Base-by-base conservation (phyloP, 2,113 vertebrate species). In the Collichthys lucidus region DNA sequence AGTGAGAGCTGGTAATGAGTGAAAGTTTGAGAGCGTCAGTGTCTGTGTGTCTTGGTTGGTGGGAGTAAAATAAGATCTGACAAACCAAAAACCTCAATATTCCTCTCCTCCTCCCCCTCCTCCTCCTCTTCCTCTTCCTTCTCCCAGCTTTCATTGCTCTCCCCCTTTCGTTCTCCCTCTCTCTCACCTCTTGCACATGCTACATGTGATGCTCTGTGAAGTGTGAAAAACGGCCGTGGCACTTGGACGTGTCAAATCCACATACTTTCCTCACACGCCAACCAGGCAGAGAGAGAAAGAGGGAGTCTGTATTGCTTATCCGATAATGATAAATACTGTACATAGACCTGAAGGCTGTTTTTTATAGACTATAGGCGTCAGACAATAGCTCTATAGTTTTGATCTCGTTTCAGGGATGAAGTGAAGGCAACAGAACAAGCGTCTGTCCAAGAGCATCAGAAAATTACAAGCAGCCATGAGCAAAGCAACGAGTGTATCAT, bases 221-320 rank as follows among this genome's bases (percentile, higher is more conserved):
- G 89, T 88, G 88, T 82, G 75, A 88, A 91, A 91, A 83, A 85
- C 35, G 68, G 62, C 67, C 9, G 40, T 44, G 68, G 57, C 29
- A 68, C 83, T 68, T 71, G 72, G 50, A 15, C 9, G 69, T 84
- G 86, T 81, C 75, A 82, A 29, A 84, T 24, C 66, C 80, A 56
- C 79, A 76, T 29, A 50, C 14, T 69, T 70, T 76, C 74, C 69
- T 50, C 56, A 42, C 56, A 16, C 10, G 50, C 70, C 15, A 77
- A 68, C 65, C 67, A 67, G 49, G 17, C 15, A 66, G 19, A 52
- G 31, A 65, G 74, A 55, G 26, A 80, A n/a, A 44, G 56, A 17
- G 44, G 44, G 40, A 59, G 22, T 50, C n/a, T 72, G 69, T 50
- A 16, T 40, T 14, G 60, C 22, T 31, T 12, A 44, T 79, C 42